Evolutionary conservation across 1,140 invertebrate species (phyloP).

Genomic region (Sitodiplosis mosellana): DNA sequence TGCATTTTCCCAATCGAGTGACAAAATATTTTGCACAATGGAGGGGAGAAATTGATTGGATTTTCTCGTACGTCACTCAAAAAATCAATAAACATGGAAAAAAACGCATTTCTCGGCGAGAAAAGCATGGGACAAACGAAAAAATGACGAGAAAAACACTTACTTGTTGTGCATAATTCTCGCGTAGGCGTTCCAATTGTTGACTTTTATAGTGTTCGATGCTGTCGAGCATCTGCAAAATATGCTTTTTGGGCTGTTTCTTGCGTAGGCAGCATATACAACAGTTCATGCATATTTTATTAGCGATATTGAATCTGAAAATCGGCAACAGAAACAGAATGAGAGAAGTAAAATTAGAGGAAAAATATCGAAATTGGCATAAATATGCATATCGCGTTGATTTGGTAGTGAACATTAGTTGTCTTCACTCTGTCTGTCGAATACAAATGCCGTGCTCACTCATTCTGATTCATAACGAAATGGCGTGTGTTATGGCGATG

Average conservation of each 20-base stretch:
- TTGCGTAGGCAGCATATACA: constrained; percentile 48
- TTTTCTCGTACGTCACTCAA: no score
- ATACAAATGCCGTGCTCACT: no score
- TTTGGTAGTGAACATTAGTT: no score
- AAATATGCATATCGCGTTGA: no score
- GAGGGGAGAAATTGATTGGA: no score
- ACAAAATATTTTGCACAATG: neutral
- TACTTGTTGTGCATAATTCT: constrained; percentile 83
- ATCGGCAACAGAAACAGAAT: neutral
- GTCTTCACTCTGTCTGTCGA: no score
- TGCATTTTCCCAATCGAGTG: neutral
- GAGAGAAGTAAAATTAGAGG: neutral
- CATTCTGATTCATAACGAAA: no score
- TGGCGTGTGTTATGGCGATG: no score
- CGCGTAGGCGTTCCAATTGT: constrained; percentile 68
- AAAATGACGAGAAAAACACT: no score
- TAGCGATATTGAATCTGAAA: constrained; percentile 41
- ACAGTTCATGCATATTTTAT: constrained; percentile 33
- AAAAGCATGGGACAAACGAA: no score
- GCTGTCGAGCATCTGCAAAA: constrained; percentile 70
- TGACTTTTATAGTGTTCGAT: constrained; percentile 79
- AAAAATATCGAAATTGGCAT: neutral
- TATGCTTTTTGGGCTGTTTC: constrained; percentile 54
- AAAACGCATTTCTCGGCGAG: no score
- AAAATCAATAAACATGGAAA: no score